Base-by-base conservation (phyloP, 2,888 invertebrate genomes). In the Cyrtodaria siliqua region DNA sequence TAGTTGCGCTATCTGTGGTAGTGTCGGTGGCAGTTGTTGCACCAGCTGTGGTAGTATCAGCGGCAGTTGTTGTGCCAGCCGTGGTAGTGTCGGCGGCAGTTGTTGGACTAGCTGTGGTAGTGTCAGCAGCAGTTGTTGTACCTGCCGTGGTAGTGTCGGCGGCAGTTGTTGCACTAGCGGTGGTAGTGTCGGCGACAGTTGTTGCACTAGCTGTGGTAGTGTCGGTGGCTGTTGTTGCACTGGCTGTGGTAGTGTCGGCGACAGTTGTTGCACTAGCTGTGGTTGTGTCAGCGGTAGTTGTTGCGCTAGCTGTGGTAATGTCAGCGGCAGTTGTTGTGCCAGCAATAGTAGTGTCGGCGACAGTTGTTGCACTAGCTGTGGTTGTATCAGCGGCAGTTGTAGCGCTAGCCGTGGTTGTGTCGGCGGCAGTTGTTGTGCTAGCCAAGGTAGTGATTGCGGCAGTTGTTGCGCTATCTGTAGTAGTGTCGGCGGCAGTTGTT, bases 391-490 rank as follows among this genome's bases (percentile, higher is more conserved):
- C 27, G 4, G 38, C 20, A 14, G 62, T 52, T 2, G 62, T 47
- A n/a, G 26, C 4, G 33, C 33, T 33, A 12, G 53, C 24, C 14
- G 53, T 33, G 2, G 53, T 24, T 1, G 53, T 53, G 9, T 52
- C 20, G 0, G 53, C 16, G 2, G 55, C 23, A 2, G 64, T 44
- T 4, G 42, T 29, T 18, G 64, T 56, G 2, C 50, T 14, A n/a
- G 59, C n/a, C 2, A 23, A 14, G 2, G 59, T 49, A 12, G 67
- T 38, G n/a, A 38, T 53, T n/a, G 24, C 50, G 16, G 68, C 18
- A 3, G 60, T 55, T 4, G 53, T 16, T 24, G 57, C 12, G 2
- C n/a, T n/a, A 0, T 27, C 47, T n/a, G 63, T 53, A 33, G 33
- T 42, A 26, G 53, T 55, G 18, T 53, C 42, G 6, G 40, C 14